Conservation (phyloP, 2,113 vertebrate species). For the Hyla sarda region DNA sequence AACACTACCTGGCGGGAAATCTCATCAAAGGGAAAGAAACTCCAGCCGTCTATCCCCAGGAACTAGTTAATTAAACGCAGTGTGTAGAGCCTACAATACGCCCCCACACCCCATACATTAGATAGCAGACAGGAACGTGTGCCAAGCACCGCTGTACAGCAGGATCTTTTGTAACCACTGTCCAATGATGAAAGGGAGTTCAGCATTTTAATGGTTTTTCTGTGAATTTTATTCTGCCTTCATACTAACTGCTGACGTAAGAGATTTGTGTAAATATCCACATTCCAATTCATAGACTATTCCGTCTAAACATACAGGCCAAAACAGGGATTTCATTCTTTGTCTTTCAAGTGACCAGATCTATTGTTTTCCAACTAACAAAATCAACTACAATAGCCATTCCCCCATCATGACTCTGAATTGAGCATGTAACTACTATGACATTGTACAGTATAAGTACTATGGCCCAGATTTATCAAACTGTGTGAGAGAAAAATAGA, state of each 20-base stretch:
- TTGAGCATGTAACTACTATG: too few relatives aligned
- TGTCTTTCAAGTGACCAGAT: background rate
- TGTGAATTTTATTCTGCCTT: background rate
- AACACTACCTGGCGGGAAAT: background rate
- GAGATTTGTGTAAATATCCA: background rate
- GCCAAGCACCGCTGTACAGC: background rate
- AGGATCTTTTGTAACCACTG: background rate
- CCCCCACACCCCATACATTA: background rate
- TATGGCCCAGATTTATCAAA: too few relatives aligned
- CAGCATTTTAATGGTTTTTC: background rate
- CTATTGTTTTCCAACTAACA: background rate
- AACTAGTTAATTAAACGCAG: conserved; percentile 37
- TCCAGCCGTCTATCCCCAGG: conserved; percentile 18
- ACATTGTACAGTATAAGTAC: too few relatives aligned
- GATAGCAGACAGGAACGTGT: background rate
- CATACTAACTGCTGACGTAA: background rate
- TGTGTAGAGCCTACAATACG: background rate
- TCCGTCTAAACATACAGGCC: background rate
- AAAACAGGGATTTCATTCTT: background rate
- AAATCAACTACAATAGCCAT: too few relatives aligned
- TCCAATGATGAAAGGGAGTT: background rate
- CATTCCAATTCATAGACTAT: background rate
- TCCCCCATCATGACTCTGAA: too few relatives aligned
- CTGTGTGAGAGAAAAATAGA: too few relatives aligned
- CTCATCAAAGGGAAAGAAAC: conserved; percentile 26